Percentiles rank a stretch among this genome's conserved stretches.
These are phyloP conservation scores for Drosophila suboccidentalis DNA, from an alignment of 2,888 invertebrate species.

Conservation along the genomic window DNA sequence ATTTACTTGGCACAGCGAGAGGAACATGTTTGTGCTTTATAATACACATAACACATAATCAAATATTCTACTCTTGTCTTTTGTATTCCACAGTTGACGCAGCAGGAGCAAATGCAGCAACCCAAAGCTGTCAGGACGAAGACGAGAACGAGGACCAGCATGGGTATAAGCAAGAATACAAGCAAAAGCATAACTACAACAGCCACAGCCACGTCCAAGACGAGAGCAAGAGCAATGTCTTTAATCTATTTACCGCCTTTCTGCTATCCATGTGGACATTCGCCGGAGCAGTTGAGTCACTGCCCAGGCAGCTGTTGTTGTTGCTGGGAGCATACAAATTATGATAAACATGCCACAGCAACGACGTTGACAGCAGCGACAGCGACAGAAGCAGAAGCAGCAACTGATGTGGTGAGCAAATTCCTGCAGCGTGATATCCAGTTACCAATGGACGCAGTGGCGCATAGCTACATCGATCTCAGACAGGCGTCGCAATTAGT, in stretches of 20 bases:
- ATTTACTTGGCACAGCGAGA: constrained; percentile 45
- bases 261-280: constrained; percentile 81
- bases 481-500: constrained; percentile 77
- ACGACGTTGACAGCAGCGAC: constrained; percentile 46
- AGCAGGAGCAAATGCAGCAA: constrained; percentile 45
- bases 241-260: constrained; percentile 84
- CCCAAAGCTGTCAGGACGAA: constrained; percentile 47
- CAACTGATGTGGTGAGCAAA: constrained; percentile 46
- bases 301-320: constrained; percentile 34
- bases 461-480: constrained; percentile 65
- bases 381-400: constrained; percentile 25
- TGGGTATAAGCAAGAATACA: constrained; percentile 4
- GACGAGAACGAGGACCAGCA: constrained; percentile 26
- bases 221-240: constrained; percentile 76
- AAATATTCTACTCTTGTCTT: constrained; percentile 77
- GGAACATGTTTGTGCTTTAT: constrained; percentile 42
- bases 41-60: constrained; percentile 55
- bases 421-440: constrained; percentile 69
- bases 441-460: constrained; percentile 44
- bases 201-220: constrained; percentile 58
- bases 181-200: constrained; percentile 23
- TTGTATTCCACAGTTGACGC: constrained; percentile 48
- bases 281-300: constrained; percentile 57
- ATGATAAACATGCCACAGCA: constrained; percentile 73
- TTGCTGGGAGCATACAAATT: constrained; percentile 66